Evolutionary conservation across 2,888 invertebrate species (phyloP).

Genomic region (Macrophya alboannulata): DNA sequence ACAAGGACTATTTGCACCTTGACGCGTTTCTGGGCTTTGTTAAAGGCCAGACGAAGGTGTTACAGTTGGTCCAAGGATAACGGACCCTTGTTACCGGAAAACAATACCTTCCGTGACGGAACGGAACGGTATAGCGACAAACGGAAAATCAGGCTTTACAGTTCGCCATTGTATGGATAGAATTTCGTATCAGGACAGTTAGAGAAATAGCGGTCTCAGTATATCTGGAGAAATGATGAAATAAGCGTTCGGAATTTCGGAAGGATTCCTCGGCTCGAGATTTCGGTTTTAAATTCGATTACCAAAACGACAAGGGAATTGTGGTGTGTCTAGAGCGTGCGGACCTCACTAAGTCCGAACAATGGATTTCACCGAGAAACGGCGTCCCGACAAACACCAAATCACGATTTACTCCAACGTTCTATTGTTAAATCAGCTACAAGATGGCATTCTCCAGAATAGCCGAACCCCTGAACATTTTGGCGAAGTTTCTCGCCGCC

Average conservation of each 20-base stretch:
- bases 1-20: conserved; percentile 38
- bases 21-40: conserved; percentile 24
- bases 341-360: conserved; percentile 42
- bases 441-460: conserved; percentile 2
- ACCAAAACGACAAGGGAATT: neutral
- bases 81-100: conserved; percentile 43
- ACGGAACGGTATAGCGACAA: neutral
- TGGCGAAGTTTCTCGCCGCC: neutral
- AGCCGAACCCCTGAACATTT: neutral
- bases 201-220: neutral
- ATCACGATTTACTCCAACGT: conserved; percentile 42
- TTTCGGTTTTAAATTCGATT: conserved; percentile 46
- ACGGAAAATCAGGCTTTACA: neutral
- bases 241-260: neutral
- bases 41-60: conserved; percentile 21
- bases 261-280: neutral
- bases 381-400: conserved; percentile 38
- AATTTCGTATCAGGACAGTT: neutral
- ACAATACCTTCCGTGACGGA: conserved; percentile 34
- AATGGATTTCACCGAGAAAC: conserved; percentile 43
- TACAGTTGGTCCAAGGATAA: conserved; percentile 33
- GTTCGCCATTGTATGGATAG: neutral
- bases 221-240: neutral
- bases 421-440: conserved; percentile 47
- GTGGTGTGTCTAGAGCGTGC: neutral